A percentile compares a stretch with the other conserved stretches of the same genome.
These are phyloP conservation scores for Phragmatobia fuliginosa DNA, from an alignment of 2,888 invertebrate species.

Conservation along the genomic window DNA sequence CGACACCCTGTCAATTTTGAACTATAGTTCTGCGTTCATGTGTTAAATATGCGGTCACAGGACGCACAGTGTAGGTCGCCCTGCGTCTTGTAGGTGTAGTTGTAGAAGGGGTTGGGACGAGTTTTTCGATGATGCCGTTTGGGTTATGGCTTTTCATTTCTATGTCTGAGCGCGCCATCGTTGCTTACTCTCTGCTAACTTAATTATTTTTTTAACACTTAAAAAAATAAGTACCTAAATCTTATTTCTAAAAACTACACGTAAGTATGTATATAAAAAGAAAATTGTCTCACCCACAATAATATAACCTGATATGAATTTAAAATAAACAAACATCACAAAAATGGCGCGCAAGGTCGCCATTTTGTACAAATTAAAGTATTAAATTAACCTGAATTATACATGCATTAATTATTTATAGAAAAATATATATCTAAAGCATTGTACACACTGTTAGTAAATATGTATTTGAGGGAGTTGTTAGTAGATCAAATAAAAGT, in stretches of 20 bases:
- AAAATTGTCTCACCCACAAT: slow-evolving; percentile 24
- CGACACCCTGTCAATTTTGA: no score
- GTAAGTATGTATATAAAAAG: background rate
- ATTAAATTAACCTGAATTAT: slow-evolving; percentile 22
- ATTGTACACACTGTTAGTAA: background rate
- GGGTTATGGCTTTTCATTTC: no score
- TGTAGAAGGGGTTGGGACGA: no score
- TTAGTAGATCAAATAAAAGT: background rate
- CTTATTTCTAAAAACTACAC: background rate
- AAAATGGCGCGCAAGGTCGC: slow-evolving; percentile 34
- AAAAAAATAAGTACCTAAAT: no score
- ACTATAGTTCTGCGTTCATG: no score
- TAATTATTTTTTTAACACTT: no score
- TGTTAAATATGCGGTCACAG: no score
- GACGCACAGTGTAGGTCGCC: no score
- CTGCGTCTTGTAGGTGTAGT: no score
- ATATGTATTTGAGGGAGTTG: background rate
- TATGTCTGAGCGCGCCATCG: no score
- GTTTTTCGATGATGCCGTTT: no score
- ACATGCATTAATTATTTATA: background rate
- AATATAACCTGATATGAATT: slow-evolving; percentile 27
- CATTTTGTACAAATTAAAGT: slow-evolving; percentile 28
- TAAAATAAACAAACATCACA: slow-evolving; percentile 26
- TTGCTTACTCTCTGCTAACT: no score
- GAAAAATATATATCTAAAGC: background rate